A percentile compares a stretch with the other conserved stretches of the same genome.
Conservation (phyloP, 2,888 invertebrate genomes). For the Drosophila siamana region DNA sequence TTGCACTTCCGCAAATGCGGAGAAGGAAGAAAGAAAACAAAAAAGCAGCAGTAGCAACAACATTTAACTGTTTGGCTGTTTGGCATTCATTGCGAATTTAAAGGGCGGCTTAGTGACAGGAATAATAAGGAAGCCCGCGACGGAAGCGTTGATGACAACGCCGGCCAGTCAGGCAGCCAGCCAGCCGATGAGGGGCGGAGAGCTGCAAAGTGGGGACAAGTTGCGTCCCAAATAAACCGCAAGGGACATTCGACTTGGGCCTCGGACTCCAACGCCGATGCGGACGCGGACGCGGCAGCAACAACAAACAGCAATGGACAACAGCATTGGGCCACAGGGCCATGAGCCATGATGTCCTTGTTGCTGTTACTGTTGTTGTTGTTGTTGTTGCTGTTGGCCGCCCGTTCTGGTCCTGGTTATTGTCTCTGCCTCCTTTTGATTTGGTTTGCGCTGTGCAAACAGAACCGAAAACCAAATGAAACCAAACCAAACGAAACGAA, state of each 20-base stretch:
- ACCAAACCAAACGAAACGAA: conserved; percentile 68
- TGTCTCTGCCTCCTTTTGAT: conserved; percentile 47
- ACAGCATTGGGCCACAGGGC: conserved; percentile 62
- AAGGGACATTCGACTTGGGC: conserved; percentile 53
- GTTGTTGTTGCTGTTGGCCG: conserved; percentile 5
- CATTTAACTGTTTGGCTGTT: conserved; percentile 78
- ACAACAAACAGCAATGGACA: conserved; percentile 23
- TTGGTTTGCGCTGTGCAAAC: conserved; percentile 71
- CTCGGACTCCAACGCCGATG: conserved; percentile 23
- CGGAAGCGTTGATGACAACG: conserved; percentile 78
- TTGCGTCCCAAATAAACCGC: conserved; percentile 49
- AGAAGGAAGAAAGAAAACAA: conserved; percentile 3
- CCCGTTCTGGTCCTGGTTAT: conserved; percentile 40
- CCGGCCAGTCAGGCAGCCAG: conserved; percentile 16
- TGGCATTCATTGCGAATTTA: conserved; percentile 81
- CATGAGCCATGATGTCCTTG: conserved; percentile 68
- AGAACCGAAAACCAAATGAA: conserved; percentile 47
- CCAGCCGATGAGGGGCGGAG: conserved; percentile 12
- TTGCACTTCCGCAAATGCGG: conserved; percentile 63
- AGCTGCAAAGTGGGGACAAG: conserved; percentile 11
- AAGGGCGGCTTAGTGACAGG: conserved; percentile 80
- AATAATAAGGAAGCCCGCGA: conserved; percentile 77
- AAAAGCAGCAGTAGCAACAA: conserved; percentile 34
- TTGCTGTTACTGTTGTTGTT: conserved; percentile 40
- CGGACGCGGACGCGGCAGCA: conserved; percentile 9